phyloP scores from a whole-genome alignment of 2,113 vertebrate genomes.

The Tetrax tetrax region DNA sequence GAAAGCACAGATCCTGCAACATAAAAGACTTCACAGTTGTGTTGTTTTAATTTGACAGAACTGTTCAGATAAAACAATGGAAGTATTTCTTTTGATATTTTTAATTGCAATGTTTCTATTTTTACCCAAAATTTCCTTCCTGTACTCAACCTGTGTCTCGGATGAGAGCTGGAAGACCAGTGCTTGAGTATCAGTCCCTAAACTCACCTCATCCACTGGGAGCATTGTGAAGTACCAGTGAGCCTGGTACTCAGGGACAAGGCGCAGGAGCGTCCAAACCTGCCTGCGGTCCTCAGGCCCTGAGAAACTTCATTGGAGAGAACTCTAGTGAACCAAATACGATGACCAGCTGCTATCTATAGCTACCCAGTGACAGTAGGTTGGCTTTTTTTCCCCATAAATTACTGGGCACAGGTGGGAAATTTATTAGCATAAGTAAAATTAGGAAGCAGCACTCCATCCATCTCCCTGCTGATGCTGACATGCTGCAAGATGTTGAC shows the following conservation, averaged over 20 bases:
- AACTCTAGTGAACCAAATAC: background rate
- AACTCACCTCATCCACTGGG: background rate
- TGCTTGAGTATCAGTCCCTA: background rate
- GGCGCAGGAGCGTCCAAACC: rapidly evolving
- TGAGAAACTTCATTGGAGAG: background rate
- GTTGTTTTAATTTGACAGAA: background rate
- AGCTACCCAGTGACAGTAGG: background rate
- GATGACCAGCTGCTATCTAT: background rate
- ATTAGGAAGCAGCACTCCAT: background rate
- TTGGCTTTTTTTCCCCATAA: background rate
- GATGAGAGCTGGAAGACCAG: background rate
- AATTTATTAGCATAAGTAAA: slow-evolving; percentile 4
- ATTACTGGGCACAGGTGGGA: slow-evolving; percentile 11
- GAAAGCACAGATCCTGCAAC: background rate
- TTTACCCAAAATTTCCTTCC: background rate
- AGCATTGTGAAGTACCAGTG: background rate
- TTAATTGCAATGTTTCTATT: background rate
- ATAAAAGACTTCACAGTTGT: background rate
- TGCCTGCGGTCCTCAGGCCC: background rate
- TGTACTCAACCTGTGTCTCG: background rate
- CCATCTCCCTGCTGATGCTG: background rate
- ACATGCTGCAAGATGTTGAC: background rate
- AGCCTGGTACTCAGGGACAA: background rate
- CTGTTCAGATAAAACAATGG: background rate
- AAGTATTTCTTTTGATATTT: background rate